Conservation (phyloP, 2,797 vertebrate species). For the Halcyon chelicuti region DNA sequence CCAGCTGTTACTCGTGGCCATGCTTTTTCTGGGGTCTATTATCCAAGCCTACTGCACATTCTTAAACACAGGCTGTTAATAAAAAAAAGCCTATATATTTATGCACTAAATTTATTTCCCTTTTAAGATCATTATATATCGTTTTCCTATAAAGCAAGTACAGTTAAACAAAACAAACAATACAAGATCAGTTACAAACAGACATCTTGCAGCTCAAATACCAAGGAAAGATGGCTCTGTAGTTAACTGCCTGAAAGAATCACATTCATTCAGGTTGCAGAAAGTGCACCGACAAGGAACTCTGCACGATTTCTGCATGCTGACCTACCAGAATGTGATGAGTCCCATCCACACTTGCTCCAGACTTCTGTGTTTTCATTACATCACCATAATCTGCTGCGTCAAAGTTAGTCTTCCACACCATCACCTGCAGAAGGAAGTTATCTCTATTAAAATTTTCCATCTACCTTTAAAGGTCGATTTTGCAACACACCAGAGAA, state of each 20-base stretch:
- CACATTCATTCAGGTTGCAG: background rate
- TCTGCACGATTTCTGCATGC: accelerated
- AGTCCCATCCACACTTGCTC: conserved; percentile 17
- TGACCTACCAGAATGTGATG: conserved; percentile 59
- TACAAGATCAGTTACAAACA: background rate
- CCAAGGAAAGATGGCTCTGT: background rate
- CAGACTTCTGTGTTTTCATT: conserved; percentile 68
- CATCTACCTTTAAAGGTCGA: background rate
- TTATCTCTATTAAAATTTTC: background rate
- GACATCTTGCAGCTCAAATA: background rate
- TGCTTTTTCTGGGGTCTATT: background rate
- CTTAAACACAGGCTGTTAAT: background rate
- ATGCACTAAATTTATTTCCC: background rate
- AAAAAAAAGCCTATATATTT: background rate
- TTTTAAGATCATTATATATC: background rate
- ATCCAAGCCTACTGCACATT: background rate
- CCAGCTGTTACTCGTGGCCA: background rate
- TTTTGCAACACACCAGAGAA: background rate
- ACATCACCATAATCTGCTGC: conserved; percentile 72
- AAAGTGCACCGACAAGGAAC: background rate
- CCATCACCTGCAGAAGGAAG: conserved; percentile 87
- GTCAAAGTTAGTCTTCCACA: conserved; percentile 96
- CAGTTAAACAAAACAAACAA: background rate
- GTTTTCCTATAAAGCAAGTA: background rate
- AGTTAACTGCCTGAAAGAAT: background rate